These are phyloP conservation scores for Cyclina sinensis DNA, from an alignment of 1,140 invertebrate species.

Conservation along the genomic window DNA sequence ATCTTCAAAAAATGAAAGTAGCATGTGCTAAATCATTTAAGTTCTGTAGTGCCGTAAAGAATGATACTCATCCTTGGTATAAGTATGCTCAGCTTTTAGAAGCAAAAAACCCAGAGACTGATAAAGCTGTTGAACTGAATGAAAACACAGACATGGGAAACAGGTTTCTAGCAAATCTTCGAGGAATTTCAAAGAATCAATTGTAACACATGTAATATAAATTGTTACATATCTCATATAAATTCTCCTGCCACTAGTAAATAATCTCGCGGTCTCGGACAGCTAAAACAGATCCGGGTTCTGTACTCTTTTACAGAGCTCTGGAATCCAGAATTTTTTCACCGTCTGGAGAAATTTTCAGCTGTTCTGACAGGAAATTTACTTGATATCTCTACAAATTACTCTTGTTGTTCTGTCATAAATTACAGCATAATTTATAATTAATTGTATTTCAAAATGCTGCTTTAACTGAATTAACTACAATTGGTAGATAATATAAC, in stretches of 20 bases:
- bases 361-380: no score
- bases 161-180: neutral
- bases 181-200: neutral
- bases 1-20: constrained; percentile 6
- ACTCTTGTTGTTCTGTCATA: no score
- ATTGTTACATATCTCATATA: constrained; percentile 1
- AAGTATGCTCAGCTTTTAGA: no score
- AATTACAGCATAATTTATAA: no score
- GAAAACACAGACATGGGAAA: neutral
- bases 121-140: neutral
- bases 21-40: constrained; percentile 33
- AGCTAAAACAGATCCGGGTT: neutral
- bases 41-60: neutral
- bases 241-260: neutral
- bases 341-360: no score
- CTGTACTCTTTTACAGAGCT: no score
- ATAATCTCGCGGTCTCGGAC: neutral
- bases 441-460: no score
- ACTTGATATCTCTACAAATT: no score
- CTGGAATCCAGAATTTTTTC: no score
- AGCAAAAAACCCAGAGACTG: neutral
- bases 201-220: neutral
- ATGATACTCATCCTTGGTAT: neutral
- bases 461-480: no score
- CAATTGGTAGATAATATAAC: no score